These are phyloP conservation scores for Eueides isabella DNA, from an alignment of 1,140 invertebrate genomes.

Conservation along the genomic window DNA sequence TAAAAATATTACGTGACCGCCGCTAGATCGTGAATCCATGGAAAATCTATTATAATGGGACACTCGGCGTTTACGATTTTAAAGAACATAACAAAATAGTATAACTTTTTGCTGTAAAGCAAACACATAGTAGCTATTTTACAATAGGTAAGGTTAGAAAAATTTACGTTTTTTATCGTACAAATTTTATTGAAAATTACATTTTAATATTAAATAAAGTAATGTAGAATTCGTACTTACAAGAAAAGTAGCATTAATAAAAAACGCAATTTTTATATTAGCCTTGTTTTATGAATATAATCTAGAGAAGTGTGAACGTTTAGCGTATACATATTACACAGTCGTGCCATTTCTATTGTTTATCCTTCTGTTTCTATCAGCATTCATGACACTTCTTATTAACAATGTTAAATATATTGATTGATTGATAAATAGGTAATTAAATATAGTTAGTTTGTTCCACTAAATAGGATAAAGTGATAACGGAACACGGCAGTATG, in stretches of 20 bases:
- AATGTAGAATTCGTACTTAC: not conserved
- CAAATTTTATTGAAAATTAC: not conserved
- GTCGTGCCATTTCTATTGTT: not conserved
- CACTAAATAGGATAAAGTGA: too few relatives aligned
- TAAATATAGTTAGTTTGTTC: not conserved
- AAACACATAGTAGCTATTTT: not conserved
- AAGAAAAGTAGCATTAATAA: not conserved
- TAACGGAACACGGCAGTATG: too few relatives aligned
- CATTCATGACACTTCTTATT: not conserved
- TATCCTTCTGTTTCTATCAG: not conserved
- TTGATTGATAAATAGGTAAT: not conserved
- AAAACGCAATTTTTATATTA: too few relatives aligned
- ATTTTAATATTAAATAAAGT: not conserved
- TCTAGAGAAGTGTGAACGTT: too few relatives aligned
- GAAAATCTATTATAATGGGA: slow-evolving; percentile 32
- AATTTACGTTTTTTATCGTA: not conserved
- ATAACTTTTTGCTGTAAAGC: slow-evolving; percentile 3
- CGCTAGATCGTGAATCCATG: slow-evolving; percentile 29
- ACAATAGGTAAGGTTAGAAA: not conserved
- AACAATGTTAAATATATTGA: too few relatives aligned
- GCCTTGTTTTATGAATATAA: too few relatives aligned
- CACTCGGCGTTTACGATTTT: slow-evolving; percentile 5
- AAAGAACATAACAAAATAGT: slow-evolving; percentile 8
- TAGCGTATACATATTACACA: too few relatives aligned
- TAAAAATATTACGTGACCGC: slow-evolving; percentile 38